These are phyloP conservation scores for Actinostola sp. DNA, from an alignment of 92 coral and sea anemone genomes.

Conservation along the genomic window DNA sequence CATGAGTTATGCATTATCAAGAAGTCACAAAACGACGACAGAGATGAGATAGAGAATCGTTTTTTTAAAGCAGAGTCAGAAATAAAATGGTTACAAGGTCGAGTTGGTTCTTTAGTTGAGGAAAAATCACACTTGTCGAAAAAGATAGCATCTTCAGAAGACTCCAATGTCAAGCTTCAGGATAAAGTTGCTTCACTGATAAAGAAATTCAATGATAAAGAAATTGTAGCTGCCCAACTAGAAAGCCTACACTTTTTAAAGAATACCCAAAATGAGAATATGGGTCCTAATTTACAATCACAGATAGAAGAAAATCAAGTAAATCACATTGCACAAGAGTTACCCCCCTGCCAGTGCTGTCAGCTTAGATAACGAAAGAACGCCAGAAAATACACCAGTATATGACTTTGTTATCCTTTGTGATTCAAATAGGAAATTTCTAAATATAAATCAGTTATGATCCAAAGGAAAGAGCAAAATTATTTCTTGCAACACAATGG, in stretches of 20 bases:
- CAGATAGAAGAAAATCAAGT: no score
- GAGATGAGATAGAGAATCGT: background rate
- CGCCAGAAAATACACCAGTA: background rate
- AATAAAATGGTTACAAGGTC: background rate
- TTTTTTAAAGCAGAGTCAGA: background rate
- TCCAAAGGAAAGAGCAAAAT: background rate
- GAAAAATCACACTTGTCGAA: background rate
- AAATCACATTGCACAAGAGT: background rate
- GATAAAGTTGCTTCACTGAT: background rate
- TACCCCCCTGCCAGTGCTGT: background rate
- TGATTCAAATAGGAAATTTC: slow-evolving; percentile 32
- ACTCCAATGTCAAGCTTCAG: background rate
- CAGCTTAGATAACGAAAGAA: background rate
- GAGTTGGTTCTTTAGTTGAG: background rate
- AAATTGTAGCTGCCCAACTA: background rate
- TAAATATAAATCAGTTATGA: slow-evolving; percentile 1
- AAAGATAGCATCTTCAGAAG: background rate
- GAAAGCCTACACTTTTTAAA: no score
- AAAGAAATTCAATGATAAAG: background rate
- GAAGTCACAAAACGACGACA: background rate
- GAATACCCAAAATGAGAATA: no score
- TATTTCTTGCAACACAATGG: slow-evolving; percentile 17
- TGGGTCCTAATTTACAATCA: no score
- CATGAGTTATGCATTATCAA: background rate
- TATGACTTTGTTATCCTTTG: slow-evolving; percentile 33